A percentile compares a stretch with the other conserved stretches of the same genome.
phyloP scores from a whole-genome alignment of 2,888 invertebrate genomes.

The Microplitis manilae region DNA sequence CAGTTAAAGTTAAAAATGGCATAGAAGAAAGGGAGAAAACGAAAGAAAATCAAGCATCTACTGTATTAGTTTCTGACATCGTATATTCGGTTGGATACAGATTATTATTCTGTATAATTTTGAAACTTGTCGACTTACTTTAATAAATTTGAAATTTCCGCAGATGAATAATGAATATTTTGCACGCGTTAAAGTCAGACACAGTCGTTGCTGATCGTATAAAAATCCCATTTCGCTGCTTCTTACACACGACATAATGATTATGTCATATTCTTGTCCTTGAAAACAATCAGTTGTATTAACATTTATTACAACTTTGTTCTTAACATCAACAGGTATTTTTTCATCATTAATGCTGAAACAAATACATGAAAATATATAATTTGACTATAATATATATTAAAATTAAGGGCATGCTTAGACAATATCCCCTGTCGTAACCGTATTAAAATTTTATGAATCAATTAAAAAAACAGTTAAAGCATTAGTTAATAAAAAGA shows the following conservation, averaged over 20 bases:
- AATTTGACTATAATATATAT: neutral
- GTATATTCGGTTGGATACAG: too few relatives aligned
- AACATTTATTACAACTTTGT: slow-evolving; percentile 71
- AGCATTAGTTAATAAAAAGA: too few relatives aligned
- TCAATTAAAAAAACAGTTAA: too few relatives aligned
- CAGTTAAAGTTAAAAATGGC: too few relatives aligned
- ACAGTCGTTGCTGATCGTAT: slow-evolving; percentile 82
- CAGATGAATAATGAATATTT: slow-evolving; percentile 81
- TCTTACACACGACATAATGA: slow-evolving; percentile 88
- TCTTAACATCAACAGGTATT: slow-evolving; percentile 52
- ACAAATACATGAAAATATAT: slow-evolving; percentile 34
- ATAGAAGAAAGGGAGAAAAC: too few relatives aligned
- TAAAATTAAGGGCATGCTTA: neutral
- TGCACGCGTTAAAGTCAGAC: slow-evolving; percentile 90
- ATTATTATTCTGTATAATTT: too few relatives aligned
- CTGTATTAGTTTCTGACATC: too few relatives aligned
- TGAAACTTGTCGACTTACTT: slow-evolving; percentile 71
- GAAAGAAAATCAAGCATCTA: too few relatives aligned
- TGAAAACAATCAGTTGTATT: slow-evolving; percentile 90
- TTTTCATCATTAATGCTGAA: slow-evolving; percentile 41
- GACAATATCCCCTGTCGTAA: too few relatives aligned
- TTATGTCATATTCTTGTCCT: slow-evolving; percentile 89
- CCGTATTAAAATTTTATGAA: too few relatives aligned
- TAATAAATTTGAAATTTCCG: slow-evolving; percentile 80
- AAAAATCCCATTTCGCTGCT: slow-evolving; percentile 85